phyloP scores from a whole-genome alignment of 2,888 invertebrate species.

The Oxyteleia sp. region DNA sequence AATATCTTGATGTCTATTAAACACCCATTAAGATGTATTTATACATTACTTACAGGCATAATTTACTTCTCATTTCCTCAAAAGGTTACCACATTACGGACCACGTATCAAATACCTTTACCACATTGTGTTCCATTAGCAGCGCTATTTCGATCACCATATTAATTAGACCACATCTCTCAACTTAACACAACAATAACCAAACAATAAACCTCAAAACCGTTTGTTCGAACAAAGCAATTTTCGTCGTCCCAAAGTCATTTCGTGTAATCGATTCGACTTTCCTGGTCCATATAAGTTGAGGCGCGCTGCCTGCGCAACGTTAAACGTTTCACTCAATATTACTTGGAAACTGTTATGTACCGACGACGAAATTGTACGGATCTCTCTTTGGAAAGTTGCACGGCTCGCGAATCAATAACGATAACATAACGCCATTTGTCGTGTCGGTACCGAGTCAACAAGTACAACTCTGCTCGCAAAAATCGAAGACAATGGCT shows the following conservation, averaged over 20 bases:
- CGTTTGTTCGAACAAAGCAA: background rate
- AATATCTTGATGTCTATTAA: no score
- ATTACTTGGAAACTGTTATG: constrained; percentile 44
- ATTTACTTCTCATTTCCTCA: no score
- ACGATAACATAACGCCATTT: constrained; percentile 20
- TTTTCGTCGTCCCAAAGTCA: background rate
- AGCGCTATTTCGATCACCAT: no score
- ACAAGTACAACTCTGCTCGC: constrained; percentile 19
- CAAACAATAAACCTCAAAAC: background rate
- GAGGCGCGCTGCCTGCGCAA: constrained; percentile 22
- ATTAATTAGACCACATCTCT: no score
- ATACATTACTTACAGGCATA: no score
- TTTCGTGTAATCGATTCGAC: constrained; percentile 34
- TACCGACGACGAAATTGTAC: constrained; percentile 34
- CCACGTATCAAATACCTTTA: no score
- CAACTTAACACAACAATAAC: background rate
- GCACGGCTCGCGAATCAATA: constrained; percentile 24
- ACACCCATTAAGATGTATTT: no score
- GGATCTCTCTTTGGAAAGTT: constrained; percentile 43
- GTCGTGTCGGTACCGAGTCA: background rate
- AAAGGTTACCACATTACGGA: no score
- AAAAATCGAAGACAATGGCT: constrained; percentile 37
- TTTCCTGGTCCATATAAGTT: constrained; percentile 33
- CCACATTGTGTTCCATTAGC: no score
- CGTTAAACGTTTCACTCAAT: constrained; percentile 38